phyloP scores from a whole-genome alignment of 2,797 vertebrate genomes.

The Siniperca obscura region DNA sequence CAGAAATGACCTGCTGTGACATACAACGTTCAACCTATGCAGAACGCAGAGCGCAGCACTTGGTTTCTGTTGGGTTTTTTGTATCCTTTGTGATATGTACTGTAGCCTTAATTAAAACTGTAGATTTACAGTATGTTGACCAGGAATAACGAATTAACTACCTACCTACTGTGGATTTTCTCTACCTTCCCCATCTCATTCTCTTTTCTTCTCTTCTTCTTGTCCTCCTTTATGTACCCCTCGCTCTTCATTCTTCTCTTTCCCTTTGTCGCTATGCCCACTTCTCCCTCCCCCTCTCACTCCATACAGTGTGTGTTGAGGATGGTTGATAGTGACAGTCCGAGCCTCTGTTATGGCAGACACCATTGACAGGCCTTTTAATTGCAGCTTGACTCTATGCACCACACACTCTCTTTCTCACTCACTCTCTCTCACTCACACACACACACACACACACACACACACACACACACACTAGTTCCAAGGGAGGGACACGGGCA shows the following conservation, averaged over 20 bases:
- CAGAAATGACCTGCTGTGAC: neutral
- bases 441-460: conserved; percentile 22
- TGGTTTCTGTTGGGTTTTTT: too few species aligned
- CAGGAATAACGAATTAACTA: neutral
- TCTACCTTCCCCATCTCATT: neutral
- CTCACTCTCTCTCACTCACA: conserved; percentile 20
- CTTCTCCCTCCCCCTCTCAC: neutral
- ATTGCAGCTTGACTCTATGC: conserved; percentile 82
- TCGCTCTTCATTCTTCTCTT: neutral
- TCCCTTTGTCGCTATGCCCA: too few species aligned
- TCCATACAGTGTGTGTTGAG: conserved; percentile 35
- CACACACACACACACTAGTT: conserved; percentile 28
- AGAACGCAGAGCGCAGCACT: neutral
- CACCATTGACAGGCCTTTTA: conserved; percentile 79
- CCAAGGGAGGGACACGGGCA: conserved; percentile 59
- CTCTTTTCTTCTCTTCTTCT: neutral
- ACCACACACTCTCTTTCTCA: conserved; percentile 45
- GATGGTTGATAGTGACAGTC: conserved; percentile 72
- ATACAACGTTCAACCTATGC: neutral
- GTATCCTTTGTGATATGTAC: neutral
- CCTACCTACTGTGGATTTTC: conserved; percentile 4
- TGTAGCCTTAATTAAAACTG: neutral
- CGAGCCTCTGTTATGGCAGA: conserved; percentile 68
- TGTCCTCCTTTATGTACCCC: neutral
- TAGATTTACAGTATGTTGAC: neutral